Base-by-base conservation (phyloP, 2,797 vertebrate species). In the Scarus forsteni region DNA sequence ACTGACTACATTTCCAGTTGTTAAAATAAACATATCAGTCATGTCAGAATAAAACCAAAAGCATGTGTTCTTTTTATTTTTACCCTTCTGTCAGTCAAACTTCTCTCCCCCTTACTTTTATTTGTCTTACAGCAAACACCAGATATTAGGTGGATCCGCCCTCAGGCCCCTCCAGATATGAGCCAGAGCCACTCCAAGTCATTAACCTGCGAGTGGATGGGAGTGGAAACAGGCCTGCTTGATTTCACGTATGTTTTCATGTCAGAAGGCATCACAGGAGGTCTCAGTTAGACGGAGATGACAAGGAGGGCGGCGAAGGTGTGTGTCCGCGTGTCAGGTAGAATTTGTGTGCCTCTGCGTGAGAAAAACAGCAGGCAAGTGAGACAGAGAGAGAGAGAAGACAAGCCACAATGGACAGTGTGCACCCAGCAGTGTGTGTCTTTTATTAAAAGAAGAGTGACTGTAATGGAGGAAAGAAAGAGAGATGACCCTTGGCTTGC, bases 371-470 rank as follows among this genome's bases (percentile, higher is more conserved):
- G 81, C 81, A 34, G 77, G 77, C 38, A 1, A 48, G 60, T 12
- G 16, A 39, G 69, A 73, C 60, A n/a, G 70, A 8, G 50, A 9
- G 18, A 36, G 66, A 73, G 62, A n/a, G 73, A 8, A 18, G 9
- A 71, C 0, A 15, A 27, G 55, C 12, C 4, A 42, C 75, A 36
- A 57, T 13, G 76, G 51, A 39, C 53, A 7, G 42, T 39, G 60
- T 49, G 71, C 58, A 60, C 61, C 60, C 52, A 16, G 35, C 44
- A 43, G 43, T 51, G 50, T n/a, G 46, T 53, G 66, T 71, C 70
- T 90, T 90, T 90, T 78, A 88, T 89, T 91, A 70, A 83, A 83
- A 73, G 63, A 73, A 50, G 53, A 79, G 57, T 1, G 46, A 62
- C 52, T 60, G 65, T 15, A 50, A 75, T 8, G 27, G 53, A 52